Evolutionary conservation across 2,888 invertebrate species (phyloP).

Genomic region (Geophilus truncorum): DNA sequence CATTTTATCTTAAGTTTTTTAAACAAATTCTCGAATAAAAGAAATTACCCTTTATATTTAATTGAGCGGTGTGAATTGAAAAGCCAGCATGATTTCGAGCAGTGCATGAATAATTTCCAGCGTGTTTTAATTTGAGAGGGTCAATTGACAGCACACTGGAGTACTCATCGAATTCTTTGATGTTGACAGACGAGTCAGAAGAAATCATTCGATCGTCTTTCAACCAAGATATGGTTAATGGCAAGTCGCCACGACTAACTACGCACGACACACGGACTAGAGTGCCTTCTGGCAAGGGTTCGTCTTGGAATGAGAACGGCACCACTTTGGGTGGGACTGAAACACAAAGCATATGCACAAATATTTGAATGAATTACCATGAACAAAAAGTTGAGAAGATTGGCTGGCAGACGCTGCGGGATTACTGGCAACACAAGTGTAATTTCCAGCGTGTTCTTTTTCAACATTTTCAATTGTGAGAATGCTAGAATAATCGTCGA

Average conservation of each 20-base stretch:
- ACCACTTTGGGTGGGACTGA: slow-evolving; percentile 33
- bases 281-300: background rate
- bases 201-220: slow-evolving; percentile 27
- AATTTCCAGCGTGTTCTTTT: slow-evolving; percentile 22
- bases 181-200: background rate
- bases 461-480: slow-evolving; percentile 22
- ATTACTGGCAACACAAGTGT: slow-evolving; percentile 29
- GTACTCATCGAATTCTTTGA: slow-evolving; percentile 28
- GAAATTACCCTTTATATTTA: slow-evolving; percentile 28
- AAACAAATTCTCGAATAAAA: too few relatives aligned
- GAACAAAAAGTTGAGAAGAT: background rate
- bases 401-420: background rate
- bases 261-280: slow-evolving; percentile 31
- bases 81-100: slow-evolving; percentile 28
- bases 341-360: background rate
- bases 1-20: too few relatives aligned
- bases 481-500: slow-evolving; percentile 32
- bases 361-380: slow-evolving; percentile 29
- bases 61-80: background rate
- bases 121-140: slow-evolving; percentile 14
- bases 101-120: slow-evolving; percentile 22
- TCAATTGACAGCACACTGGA: slow-evolving; percentile 32
- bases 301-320: slow-evolving; percentile 32
- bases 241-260: slow-evolving; percentile 30
- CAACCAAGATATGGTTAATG: slow-evolving; percentile 23